Percentiles rank a stretch among this genome's conserved stretches.
Evolutionary conservation across 2,888 invertebrate genomes (phyloP).

Genomic region (Kryphioiulus occultus): DNA sequence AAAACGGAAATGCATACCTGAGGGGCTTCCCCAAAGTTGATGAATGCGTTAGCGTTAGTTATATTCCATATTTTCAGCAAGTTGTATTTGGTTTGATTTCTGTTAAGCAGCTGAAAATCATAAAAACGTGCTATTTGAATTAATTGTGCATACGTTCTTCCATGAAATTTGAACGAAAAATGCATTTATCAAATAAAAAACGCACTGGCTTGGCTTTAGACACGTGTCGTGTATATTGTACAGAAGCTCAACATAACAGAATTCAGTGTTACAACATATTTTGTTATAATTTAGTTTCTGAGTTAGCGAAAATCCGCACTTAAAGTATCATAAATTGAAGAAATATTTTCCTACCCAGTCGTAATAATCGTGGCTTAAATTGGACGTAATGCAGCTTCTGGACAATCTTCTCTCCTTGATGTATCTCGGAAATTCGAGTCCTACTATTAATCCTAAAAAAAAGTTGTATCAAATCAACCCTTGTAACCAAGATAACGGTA

Average conservation of each 20-base stretch:
- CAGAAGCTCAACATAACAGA: too few relatives aligned
- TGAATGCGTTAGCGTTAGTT: slow-evolving; percentile 2
- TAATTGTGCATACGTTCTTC: too few relatives aligned
- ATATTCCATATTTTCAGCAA: slow-evolving; percentile 42
- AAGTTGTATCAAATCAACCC: background rate
- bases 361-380: background rate
- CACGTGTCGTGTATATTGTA: too few relatives aligned
- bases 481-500: background rate
- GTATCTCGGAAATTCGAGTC: slow-evolving; percentile 47
- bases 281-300: too few relatives aligned
- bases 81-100: slow-evolving; percentile 37
- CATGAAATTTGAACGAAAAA: too few relatives aligned
- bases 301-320: too few relatives aligned
- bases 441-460: slow-evolving; percentile 44
- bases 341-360: slow-evolving; percentile 39
- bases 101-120: background rate
- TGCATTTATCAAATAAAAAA: too few relatives aligned
- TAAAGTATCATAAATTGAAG: background rate
- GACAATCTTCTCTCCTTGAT: background rate
- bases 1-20: background rate
- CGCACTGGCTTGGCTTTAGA: too few relatives aligned
- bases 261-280: too few relatives aligned
- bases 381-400: slow-evolving; percentile 47
- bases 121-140: too few relatives aligned
- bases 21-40: background rate